Evolutionary conservation across 2,888 invertebrate genomes (phyloP), one percentile per base, ranked within the genome.

Genomic region (Pediacus dermestoides): DNA sequence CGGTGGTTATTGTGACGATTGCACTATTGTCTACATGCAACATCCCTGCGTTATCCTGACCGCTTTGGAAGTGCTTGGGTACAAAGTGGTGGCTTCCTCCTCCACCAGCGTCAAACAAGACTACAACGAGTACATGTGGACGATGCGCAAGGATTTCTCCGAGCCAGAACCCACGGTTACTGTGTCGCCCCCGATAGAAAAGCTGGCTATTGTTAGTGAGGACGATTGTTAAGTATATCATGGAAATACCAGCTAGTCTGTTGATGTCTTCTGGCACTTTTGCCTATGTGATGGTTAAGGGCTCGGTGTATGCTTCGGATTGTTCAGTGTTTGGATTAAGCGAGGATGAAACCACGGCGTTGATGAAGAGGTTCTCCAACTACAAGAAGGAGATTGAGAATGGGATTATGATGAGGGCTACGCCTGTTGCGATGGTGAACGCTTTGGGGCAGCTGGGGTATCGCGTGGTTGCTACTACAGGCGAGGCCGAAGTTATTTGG

Each of bases 71-170:
- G 88, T 89, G 42, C 75, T 91, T 53, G 89, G 89, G 32, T 91
- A 89, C 70, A 85, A 86, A 71, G 88, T 90, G 37, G 88, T 90
- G 32, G 88, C 89, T 39, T 88, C 88, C 9, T 88, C 88, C 46
- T 87, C 87, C 37, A 87, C 88, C 34, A 82, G 86, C 45, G 85
- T 88, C 13, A 88, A 88, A 67, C 88, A 88, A 70, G 88, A 88
- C 65, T 87, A 88, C 64, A 88, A 88, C 75, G 89, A 90, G 66
- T 89, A 89, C 60, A 88, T 89, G 85, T 90, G 90, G 90, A 91
- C 90, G 70, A 87, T 90, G 86, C 81, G 88, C 74, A 88, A 87
- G 67, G 88, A 89, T 57, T 89, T 89, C 67, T 75, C 81, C 25
- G 86, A 86, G 60, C 88, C 88, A 37, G 89, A 90, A 67, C 88